Base-by-base conservation (phyloP, 2,113 vertebrate species). In the Bostrychus sinensis region DNA sequence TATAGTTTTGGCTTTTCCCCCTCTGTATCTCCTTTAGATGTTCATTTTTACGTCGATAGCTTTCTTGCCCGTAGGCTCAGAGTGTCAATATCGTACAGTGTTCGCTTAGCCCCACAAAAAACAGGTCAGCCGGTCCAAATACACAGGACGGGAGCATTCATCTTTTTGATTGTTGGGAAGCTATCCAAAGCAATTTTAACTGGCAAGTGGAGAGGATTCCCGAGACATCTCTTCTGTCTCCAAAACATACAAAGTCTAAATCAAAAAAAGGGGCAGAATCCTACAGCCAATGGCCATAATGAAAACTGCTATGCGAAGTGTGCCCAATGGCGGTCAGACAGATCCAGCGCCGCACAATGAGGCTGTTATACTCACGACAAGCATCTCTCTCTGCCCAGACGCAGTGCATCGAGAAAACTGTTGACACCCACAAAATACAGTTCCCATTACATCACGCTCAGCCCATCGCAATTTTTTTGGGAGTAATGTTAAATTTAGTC, bases 391-490 rank as follows among this genome's bases (percentile, higher is more conserved):
- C 75, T 70, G 81, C 88, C 85, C 86, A 85, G 87, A 85, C 72
- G 72, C 83, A 46, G 61, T 60, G 73, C 81, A 78, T 30, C 64
- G 81, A 88, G 83, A 89, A 91, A 90, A 90, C 89, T 88, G 88
- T 91, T 89, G 88, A 91, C 91, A 91, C 88, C 89, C 89, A 87
- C 85, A 79, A 86, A 90, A 89, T 88, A 81, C 83, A 92, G 82
- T 91, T 90, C 89, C 91, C 91, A 91, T 92, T 90, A 92, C 90
- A 86, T 92, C 91, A 92, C 88, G 41, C 70, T 36, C 50, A 62
- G 77, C 77, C 76, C 82, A 83, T 84, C 90, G 79, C 4, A 82
- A 58, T 45, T 72, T 85, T 89, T 78, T 89, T 63, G 62, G 67
- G 75, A 87, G 85, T 65, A 73, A 81, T 61, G 74, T 86, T 86